Percentiles rank a stretch among this genome's conserved stretches.
These are phyloP conservation scores for Drosophila navojoa DNA, from an alignment of 1,140 invertebrate genomes.

Conservation along the genomic window DNA sequence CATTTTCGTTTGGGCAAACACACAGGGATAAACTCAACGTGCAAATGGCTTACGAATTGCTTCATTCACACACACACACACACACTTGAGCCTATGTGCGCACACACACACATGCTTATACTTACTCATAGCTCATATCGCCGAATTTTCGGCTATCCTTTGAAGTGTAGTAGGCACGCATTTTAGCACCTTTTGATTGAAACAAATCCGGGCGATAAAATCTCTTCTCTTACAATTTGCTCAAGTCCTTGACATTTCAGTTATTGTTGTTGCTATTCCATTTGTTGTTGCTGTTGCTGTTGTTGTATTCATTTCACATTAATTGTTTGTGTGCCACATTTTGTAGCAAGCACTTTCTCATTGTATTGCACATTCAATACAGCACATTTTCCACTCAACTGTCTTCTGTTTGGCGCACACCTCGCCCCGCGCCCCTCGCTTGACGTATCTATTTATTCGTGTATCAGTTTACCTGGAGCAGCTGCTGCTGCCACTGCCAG, in stretches of 20 bases:
- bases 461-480: constrained; percentile 20
- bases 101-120: constrained; percentile 9
- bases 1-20: constrained; percentile 57
- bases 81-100: background rate
- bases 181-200: constrained; percentile 49
- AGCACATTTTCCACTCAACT: constrained; percentile 65
- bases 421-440: background rate
- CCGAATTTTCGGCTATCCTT: constrained; percentile 76
- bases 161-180: constrained; percentile 73
- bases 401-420: constrained; percentile 13
- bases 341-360: constrained; percentile 30
- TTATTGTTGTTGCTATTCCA: constrained; percentile 2
- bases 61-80: constrained; percentile 27
- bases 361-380: constrained; percentile 55
- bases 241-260: constrained; percentile 68
- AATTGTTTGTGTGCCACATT: constrained; percentile 67
- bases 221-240: constrained; percentile 1
- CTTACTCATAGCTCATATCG: constrained; percentile 81
- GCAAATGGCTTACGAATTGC: constrained; percentile 63
- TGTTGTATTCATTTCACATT: constrained; percentile 31
- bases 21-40: constrained; percentile 33
- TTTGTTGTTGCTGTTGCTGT: constrained; percentile 1
- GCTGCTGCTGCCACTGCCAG: constrained; percentile 50
- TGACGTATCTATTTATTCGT: background rate
- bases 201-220: constrained; percentile 36